phyloP scores from a whole-genome alignment of 2,888 invertebrate genomes.

The Linhomoeus sp. region DNA sequence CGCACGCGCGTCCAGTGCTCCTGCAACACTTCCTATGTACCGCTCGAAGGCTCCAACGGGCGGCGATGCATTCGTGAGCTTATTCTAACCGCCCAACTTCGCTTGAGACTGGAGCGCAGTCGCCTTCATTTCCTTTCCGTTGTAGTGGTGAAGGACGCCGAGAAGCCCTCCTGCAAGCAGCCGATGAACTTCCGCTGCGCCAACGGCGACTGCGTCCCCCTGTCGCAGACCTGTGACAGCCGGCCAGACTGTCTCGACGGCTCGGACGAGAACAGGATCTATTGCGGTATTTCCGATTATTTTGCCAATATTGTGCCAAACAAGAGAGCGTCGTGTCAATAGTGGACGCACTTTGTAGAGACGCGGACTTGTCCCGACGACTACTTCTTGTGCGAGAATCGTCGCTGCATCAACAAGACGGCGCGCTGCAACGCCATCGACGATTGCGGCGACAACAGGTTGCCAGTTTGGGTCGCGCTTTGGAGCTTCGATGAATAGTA shows the following conservation, averaged over 20 bases:
- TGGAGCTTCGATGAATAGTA: no score
- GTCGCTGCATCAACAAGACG: slow-evolving; percentile 57
- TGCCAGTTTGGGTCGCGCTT: no score
- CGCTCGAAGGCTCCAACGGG: slow-evolving; percentile 79
- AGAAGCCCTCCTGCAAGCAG: no score
- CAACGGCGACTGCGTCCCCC: slow-evolving; percentile 54
- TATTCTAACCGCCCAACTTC: background rate
- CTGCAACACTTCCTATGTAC: slow-evolving; percentile 60
- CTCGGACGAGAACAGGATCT: slow-evolving; percentile 71
- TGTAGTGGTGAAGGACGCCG: no score
- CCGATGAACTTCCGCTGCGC: slow-evolving; percentile 26
- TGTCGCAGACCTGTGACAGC: slow-evolving; percentile 54
- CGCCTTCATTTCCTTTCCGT: no score
- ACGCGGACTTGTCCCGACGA: slow-evolving; percentile 23
- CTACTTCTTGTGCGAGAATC: slow-evolving; percentile 22
- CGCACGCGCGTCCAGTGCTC: slow-evolving; percentile 53
- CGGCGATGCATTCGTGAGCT: slow-evolving; percentile 33
- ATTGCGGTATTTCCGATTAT: slow-evolving; percentile 13
- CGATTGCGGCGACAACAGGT: slow-evolving; percentile 87
- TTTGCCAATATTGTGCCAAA: background rate
- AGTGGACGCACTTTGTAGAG: slow-evolving; percentile 8
- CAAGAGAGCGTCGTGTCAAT: no score
- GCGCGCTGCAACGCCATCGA: slow-evolving; percentile 61
- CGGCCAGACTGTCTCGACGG: slow-evolving; percentile 91
- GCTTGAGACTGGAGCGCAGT: no score